These are phyloP conservation scores for Crocidura indochinensis DNA, from an alignment of 2,797 vertebrate genomes.

Conservation along the genomic window DNA sequence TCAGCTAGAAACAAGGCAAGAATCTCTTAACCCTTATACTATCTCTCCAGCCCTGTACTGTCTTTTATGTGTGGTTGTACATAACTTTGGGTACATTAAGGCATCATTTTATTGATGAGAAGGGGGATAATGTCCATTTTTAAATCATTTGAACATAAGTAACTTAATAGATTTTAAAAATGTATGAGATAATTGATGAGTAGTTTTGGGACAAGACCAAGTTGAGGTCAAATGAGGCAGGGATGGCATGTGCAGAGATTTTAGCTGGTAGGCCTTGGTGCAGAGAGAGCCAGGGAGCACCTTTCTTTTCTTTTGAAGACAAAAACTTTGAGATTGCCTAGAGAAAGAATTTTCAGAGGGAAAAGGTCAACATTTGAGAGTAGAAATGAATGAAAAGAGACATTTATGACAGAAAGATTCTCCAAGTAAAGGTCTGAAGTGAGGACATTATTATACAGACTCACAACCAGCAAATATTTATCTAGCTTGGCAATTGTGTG, in stretches of 20 bases:
- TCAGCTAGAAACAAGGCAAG: too few relatives aligned
- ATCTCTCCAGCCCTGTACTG: too few relatives aligned
- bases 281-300: fast-evolving
- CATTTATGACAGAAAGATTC: neutral
- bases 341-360: neutral
- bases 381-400: neutral
- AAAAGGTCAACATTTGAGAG: neutral
- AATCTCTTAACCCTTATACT: too few relatives aligned
- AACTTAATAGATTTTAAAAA: neutral
- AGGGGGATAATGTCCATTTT: neutral
- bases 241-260: too few relatives aligned
- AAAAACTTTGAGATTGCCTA: neutral
- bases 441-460: neutral
- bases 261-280: neutral
- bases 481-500: neutral
- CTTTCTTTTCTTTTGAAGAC: neutral
- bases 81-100: neutral
- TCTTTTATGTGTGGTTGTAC: neutral
- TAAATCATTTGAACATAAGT: slow-evolving; percentile 3
- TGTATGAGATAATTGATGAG: too few relatives aligned
- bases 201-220: slow-evolving; percentile 5
- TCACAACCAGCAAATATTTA: neutral
- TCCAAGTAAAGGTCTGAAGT: neutral
- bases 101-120: neutral
- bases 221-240: too few relatives aligned